Conservation (phyloP, 2,888 invertebrate species). For the Drosophila merina region DNA sequence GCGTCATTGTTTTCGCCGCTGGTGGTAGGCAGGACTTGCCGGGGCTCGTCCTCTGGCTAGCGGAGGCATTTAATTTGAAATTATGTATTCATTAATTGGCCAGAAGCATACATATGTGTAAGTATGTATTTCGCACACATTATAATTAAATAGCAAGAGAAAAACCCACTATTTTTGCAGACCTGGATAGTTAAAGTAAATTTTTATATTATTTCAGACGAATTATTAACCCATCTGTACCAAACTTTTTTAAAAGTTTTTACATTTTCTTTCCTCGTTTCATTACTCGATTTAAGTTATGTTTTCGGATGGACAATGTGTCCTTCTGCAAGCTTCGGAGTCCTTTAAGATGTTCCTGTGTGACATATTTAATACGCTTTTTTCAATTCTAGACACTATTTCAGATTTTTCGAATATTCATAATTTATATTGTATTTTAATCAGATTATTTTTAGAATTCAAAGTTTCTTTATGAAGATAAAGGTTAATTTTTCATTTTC, state of each 20-base stretch:
- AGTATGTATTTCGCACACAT: slow-evolving; percentile 42
- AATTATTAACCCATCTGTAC: background rate
- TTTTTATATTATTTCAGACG: background rate
- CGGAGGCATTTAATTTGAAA: slow-evolving; percentile 68
- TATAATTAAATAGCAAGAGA: slow-evolving; percentile 67
- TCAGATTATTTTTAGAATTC: too few species aligned
- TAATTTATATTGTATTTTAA: too few species aligned
- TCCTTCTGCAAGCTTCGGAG: too few species aligned
- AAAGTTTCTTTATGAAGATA: too few species aligned
- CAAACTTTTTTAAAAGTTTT: too few species aligned
- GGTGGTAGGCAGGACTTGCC: slow-evolving; percentile 27
- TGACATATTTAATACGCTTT: too few species aligned
- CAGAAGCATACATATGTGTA: slow-evolving; percentile 36
- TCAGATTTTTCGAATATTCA: too few species aligned
- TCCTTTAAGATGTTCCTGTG: too few species aligned
- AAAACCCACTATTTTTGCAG: background rate
- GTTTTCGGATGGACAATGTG: too few species aligned
- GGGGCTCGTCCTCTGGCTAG: slow-evolving; percentile 31
- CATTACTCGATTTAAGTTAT: too few species aligned
- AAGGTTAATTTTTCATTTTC: background rate
- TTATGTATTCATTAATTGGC: slow-evolving; percentile 76
- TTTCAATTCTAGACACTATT: too few species aligned
- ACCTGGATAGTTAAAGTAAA: background rate
- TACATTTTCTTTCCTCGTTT: too few species aligned
- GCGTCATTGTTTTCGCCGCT: slow-evolving; percentile 22